phyloP scores from a whole-genome alignment of 2,113 vertebrate genomes.

The Spilogale gracilis region DNA sequence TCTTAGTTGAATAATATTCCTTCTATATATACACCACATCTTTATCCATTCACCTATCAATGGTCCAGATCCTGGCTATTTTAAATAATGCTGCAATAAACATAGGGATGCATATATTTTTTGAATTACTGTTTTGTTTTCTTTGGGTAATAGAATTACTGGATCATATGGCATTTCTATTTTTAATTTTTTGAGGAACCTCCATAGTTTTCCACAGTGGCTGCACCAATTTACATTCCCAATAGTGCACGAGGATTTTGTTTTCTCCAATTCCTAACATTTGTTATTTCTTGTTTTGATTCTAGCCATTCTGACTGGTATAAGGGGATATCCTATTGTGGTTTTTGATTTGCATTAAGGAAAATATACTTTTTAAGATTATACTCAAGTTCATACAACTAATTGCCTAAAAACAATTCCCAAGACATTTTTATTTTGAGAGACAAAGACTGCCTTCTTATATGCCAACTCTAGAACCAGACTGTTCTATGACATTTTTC shows the following conservation, averaged over 20 bases:
- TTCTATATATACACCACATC: background rate
- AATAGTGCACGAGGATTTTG: background rate
- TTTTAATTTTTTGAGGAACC: background rate
- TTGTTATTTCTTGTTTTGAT: background rate
- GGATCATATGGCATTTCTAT: background rate
- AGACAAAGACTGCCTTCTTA: background rate
- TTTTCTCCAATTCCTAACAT: background rate
- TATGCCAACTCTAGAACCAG: background rate
- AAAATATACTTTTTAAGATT: background rate
- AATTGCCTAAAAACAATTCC: conserved; percentile 26
- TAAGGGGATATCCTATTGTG: background rate
- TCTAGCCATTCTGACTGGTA: background rate
- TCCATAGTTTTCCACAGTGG: background rate
- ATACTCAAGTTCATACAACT: background rate
- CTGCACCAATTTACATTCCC: background rate
- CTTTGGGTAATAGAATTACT: background rate
- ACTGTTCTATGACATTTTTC: background rate
- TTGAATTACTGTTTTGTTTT: background rate
- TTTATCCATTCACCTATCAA: background rate
- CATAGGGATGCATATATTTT: background rate
- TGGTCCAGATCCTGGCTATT: background rate
- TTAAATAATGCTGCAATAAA: background rate
- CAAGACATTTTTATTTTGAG: conserved; percentile 11
- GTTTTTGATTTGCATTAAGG: background rate
- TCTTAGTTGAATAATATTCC: background rate